Base-by-base conservation (phyloP, 2,888 invertebrate genomes). In the Latheticus oryzae region DNA sequence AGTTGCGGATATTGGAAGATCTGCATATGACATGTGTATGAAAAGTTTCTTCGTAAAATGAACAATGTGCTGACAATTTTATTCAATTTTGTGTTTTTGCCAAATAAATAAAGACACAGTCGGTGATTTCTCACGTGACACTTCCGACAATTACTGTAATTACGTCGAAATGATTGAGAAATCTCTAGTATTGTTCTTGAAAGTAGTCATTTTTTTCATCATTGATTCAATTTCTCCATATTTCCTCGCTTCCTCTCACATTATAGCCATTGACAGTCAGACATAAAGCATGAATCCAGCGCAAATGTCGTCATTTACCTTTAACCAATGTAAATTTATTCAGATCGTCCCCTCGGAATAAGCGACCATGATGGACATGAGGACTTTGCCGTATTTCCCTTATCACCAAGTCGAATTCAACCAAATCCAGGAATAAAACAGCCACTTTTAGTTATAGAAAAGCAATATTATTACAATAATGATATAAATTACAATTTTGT, bases 301-400 rank as follows among this genome's bases (percentile, higher is more conserved):
- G 62, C 52, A 62, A 66, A 66, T 64, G 48, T 45, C 52, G 60
- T 59, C 57, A 63, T 66, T 67, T 61, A 57, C 42, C 59, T 59
- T 58, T 55, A 61, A 64, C 56, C 50, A 56, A 65, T 65, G 64
- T 64, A 67, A 67, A 67, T 65, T 55, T 65, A 65, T 65, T 65
- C 65, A 65, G 59, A 58, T 35, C 58, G 63, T 60, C 61, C 38
- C 35, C 51, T 58, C 40, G 35, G 57, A 24, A 19, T 40, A 23
- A 17, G 5, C 51, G 16, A n/a, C n/a, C 12, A 28, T 38, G 45
- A 47, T 45, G 47, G 38, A 47, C 33, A 53, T n/a, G 15, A 5
- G 16, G 11, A 15, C 11, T 33, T 47, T 45, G 5, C 19, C 16
- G 45, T 19, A 45, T 5, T n/a, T 21, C 3, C 4, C 23, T 21